Base-by-base conservation (phyloP, 2,797 vertebrate genomes). In the Macropus fuliginosus region DNA sequence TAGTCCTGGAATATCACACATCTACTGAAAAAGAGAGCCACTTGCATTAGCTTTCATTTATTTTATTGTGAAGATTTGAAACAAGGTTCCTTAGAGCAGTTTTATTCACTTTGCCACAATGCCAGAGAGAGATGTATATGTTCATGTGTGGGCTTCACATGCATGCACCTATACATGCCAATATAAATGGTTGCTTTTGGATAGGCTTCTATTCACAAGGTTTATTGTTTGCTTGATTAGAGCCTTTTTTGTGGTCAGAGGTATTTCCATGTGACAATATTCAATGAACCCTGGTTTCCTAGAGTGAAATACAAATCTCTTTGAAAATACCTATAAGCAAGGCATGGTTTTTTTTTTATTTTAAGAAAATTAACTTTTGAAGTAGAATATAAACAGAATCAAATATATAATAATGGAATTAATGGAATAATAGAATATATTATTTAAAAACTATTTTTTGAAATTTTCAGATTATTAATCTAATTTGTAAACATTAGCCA, bases 181-280 rank as follows among this genome's bases (percentile, higher is more conserved):
- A 21, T 18, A 46, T 81, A 92, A 93, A 91, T 55, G 89, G 13
- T 3, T 92, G 74, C 46, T 95, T 94, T 93, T 90, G 74, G 93
- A 81, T 21, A 46, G n/a, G n/a, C n/a, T 81, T 18, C 66, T 81
- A 24, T 81, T 81, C 27, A 55, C 16, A 31, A 56, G 66, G 56
- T 94, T 95, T 96, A 92, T 92, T 89, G 10, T 46, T 92, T 93
- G n/a, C 55, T 55, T 93, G 95, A 96, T 92, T 92, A 57, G 14
- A 13, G 24, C 29, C 21, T 57, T 92, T 94, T 93, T n/a, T 55
- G 90, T 95, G 66, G 93, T 66, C 56, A 56, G 52, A 92, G 24
- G 57, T 92, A 95, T 91, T 92, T 93, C 14, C 62, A 96, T 92
- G 91, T 92, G 40, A 74, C 52, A 54, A 40, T 87, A 93, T 95